Evolutionary conservation across 2,888 invertebrate genomes (phyloP), one percentile per base, ranked within the genome.

Genomic region (Saturnia japonica): DNA sequence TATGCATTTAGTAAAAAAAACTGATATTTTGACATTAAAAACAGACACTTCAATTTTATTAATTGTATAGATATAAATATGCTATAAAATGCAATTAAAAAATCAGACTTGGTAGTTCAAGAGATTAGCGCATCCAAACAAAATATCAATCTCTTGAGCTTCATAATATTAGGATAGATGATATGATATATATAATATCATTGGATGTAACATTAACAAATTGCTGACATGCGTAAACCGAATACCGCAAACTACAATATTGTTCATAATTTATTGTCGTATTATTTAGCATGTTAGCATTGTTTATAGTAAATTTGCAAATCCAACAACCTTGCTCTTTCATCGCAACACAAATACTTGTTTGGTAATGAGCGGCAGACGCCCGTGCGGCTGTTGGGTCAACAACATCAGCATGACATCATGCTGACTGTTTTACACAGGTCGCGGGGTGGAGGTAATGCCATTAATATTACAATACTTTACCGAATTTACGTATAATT

Each of bases 321-420:
- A 70, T 67, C 66, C 54, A 34, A 12, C 66, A 67, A 67, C 67
- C 70, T 70, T 70, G 66, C 66, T 70, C 70, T 70, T 70, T 70
- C 54, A 51, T 67, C 67, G 66, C 72, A 71, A 73, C 71, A 72
- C 70, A 72, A 76, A 75, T 64, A 72, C 74, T 72, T 78, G 74
- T 77, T 79, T 73, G 72, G 76, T 79, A 80, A 77, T 77, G 73
- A 80, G 75, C 71, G 72, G 70, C 71, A 74, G 71, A 68, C 74
- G 79, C 74, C 67, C 57, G 69, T 60, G 40, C 62, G 69, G 67
- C 67, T 60, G 81, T 84, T 89, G 85, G 91, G 91, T 92, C 91
- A 91, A 91, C 91, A 91, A 88, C 91, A 88, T 85, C 82, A 80
- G 84, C 80, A 89, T 91, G 92, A 91, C 91, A 91, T 92, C 91